These are phyloP conservation scores for Lithodes maja DNA, from an alignment of 2,888 invertebrate genomes.

Conservation along the genomic window DNA sequence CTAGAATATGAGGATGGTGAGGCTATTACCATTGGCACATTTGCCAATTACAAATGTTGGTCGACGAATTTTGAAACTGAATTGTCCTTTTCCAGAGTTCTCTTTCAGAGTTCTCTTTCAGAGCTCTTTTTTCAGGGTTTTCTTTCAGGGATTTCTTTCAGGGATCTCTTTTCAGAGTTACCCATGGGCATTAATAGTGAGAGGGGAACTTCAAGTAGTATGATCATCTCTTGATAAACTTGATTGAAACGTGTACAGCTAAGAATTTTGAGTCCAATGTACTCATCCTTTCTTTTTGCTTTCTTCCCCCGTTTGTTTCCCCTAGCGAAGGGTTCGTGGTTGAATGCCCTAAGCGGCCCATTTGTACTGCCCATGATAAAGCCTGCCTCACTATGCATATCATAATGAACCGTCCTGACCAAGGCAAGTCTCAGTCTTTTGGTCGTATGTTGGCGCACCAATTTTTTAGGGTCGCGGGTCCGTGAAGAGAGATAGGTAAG, in stretches of 20 bases:
- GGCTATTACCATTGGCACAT: background rate
- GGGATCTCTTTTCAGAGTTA: constrained; percentile 38
- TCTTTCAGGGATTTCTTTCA: constrained; percentile 66
- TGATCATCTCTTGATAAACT: constrained; percentile 40
- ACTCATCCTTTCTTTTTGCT: constrained; percentile 70
- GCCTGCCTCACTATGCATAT: constrained; percentile 70
- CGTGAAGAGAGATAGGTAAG: constrained; percentile 51
- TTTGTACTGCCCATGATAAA: constrained; percentile 70
- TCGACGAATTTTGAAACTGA: constrained; percentile 53
- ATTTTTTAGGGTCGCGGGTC: constrained; percentile 67
- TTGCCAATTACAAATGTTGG: constrained; percentile 43
- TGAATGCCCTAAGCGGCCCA: constrained; percentile 70
- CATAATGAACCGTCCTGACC: constrained; percentile 69
- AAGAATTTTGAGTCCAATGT: constrained; percentile 57
- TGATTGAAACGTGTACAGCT: constrained; percentile 57
- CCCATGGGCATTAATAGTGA: constrained; percentile 57
- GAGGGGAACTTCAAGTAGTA: constrained; percentile 43
- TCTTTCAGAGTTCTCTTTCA: constrained; percentile 67
- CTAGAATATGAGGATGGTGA: background rate
- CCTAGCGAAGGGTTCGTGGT: constrained; percentile 71
- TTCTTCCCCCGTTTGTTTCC: constrained; percentile 71
- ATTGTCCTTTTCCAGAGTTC: constrained; percentile 62
- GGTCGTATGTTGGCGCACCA: constrained; percentile 68
- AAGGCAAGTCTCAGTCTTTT: constrained; percentile 70
- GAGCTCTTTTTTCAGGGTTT: constrained; percentile 64